Percentiles rank a stretch among this genome's conserved stretches.
Conservation (phyloP, 2,888 invertebrate species). For the Flexamia atlantica region DNA sequence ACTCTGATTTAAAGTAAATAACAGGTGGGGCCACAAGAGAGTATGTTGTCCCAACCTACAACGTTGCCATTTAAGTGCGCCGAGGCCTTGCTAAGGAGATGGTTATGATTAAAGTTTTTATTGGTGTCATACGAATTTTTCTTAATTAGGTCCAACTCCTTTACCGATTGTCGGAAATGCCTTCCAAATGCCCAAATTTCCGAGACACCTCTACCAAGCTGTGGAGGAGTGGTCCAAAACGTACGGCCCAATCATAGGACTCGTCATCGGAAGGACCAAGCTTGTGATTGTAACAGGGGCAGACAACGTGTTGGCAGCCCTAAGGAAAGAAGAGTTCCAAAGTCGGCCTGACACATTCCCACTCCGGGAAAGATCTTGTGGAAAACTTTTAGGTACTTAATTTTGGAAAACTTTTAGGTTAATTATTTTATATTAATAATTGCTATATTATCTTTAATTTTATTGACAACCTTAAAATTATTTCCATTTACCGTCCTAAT, state of each 20-base stretch:
- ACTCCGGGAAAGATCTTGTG: not conserved
- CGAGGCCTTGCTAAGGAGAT: too few relatives aligned
- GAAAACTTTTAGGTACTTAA: not conserved
- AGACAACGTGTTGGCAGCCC: constrained; percentile 37
- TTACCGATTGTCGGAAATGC: constrained; percentile 32
- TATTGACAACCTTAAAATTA: too few relatives aligned
- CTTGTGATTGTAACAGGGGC: constrained; percentile 21
- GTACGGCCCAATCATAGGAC: constrained; percentile 29
- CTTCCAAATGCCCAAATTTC: not conserved
- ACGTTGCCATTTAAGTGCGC: too few relatives aligned
- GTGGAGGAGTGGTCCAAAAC: constrained; percentile 37
- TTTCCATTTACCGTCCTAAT: too few relatives aligned
- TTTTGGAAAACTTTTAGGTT: too few relatives aligned
- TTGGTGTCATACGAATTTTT: too few relatives aligned
- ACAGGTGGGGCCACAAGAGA: too few relatives aligned
- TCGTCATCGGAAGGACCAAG: not conserved
- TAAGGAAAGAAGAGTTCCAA: constrained; percentile 58
- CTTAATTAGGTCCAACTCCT: not conserved
- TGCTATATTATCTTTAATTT: too few relatives aligned
- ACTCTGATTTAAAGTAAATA: too few relatives aligned
- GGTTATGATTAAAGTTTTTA: too few relatives aligned
- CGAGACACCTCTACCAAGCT: not conserved
- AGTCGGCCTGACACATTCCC: not conserved
- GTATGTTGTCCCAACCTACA: too few relatives aligned
- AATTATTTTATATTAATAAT: too few relatives aligned